Base-by-base conservation (phyloP, 1,140 invertebrate genomes). In the Trissolcus basalis region DNA sequence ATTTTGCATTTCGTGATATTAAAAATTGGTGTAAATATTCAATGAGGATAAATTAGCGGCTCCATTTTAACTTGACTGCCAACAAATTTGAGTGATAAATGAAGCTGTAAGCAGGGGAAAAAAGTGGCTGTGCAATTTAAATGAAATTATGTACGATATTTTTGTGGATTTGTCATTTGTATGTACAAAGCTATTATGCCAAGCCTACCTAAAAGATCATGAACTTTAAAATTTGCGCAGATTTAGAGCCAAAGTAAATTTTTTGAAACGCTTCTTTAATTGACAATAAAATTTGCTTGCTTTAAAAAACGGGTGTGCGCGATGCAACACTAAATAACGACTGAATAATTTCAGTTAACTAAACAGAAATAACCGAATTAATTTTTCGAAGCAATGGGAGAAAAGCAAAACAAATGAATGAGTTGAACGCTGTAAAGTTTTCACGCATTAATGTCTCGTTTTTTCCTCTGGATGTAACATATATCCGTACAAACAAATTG, bases 261-360 rank as follows among this genome's bases (percentile, higher is more conserved):
- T 51, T 9, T 10, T 3, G 39, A 63, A 53, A 63, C 45, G 32
- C 41, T 47, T 54, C 49, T 64, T 64, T 64, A 64, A 64, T 54
- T 44, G 36, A 47, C 39, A 64, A 54, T 64, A 54, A 64, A 47
- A 47, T 45, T 8, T 15, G 50, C 51, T 63, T 44, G 59, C 49
- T 53, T 43, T 63, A 27, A 1, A 27, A 27, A 27, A 27, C 19
- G 7, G 39, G 50, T 53, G 32, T 14, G 39, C 12, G 7, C n/a
- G 10, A 0, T 19, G 5, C 9, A 51, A 53, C 41, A 4, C 14
- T 47, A 16, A 65, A 55, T 49, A 27, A 54, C 61, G 15, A 16
- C n/a, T 48, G 10, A 55, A 41, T 63, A 35, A 47, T 47, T 49
- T 47, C 8, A 39, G 0, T 44, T 16, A 11, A 43, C 10, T 47